These are phyloP conservation scores for Nothura maculosa DNA, from an alignment of 2,797 vertebrate genomes.

Conservation along the genomic window DNA sequence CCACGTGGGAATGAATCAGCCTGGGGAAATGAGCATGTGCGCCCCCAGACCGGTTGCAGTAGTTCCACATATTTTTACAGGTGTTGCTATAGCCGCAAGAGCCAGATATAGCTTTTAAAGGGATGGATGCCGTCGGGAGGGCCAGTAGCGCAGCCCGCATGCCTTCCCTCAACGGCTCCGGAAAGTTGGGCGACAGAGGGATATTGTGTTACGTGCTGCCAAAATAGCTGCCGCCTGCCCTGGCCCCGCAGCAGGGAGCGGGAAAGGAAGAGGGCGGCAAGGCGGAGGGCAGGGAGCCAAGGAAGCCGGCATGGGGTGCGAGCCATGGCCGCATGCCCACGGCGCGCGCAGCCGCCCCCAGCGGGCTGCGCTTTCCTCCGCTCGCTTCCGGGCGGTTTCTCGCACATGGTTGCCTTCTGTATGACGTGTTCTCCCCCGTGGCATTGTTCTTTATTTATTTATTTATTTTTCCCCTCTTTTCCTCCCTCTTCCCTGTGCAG, in stretches of 20 bases:
- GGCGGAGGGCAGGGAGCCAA: not conserved
- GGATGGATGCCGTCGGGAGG: not conserved
- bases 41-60: accelerated
- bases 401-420: accelerated
- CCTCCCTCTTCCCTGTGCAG: not conserved
- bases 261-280: too few relatives aligned
- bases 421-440: not conserved
- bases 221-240: too few relatives aligned
- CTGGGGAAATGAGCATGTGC: not conserved
- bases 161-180: not conserved
- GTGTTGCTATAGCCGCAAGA: accelerated
- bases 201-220: accelerated
- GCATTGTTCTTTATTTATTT: not conserved
- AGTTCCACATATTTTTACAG: accelerated
- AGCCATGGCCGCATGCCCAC: not conserved
- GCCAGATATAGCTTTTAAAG: accelerated
- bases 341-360: accelerated
- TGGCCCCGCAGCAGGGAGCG: not conserved
- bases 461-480: not conserved
- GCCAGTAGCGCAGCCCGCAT: accelerated
- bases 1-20: accelerated
- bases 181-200: accelerated
- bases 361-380: not conserved
- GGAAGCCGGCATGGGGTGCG: not conserved
- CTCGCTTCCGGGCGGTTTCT: not conserved